phyloP scores from a whole-genome alignment of 2,113 vertebrate species.

The Engystomops pustulosus region DNA sequence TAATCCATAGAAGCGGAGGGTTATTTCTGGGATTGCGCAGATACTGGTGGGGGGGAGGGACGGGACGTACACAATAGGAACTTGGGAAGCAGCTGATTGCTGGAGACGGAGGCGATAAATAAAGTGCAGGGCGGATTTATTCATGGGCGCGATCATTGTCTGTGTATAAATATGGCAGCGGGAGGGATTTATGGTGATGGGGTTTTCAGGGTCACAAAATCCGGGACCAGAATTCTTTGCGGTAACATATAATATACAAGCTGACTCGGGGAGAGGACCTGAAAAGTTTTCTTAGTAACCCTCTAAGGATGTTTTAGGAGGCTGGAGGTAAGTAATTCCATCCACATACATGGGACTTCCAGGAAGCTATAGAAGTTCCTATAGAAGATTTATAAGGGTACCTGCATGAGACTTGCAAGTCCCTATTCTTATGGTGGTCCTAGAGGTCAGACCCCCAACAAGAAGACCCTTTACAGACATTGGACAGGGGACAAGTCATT shows the following conservation, averaged over 20 bases:
- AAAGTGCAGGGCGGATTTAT: neutral
- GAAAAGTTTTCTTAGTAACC: neutral
- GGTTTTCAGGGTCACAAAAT: neutral
- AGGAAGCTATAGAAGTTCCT: no score
- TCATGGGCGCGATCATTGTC: neutral
- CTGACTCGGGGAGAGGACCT: neutral
- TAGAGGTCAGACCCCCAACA: no score
- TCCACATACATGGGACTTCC: no score
- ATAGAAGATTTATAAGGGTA: no score
- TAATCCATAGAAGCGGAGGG: constrained; percentile 4
- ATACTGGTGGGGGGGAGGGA: neutral
- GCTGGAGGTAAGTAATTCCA: no score
- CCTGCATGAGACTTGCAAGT: no score
- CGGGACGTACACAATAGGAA: neutral
- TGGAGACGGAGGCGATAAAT: neutral
- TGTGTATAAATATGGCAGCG: neutral
- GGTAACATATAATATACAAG: neutral
- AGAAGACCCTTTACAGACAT: no score
- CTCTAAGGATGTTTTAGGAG: no score
- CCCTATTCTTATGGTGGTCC: no score
- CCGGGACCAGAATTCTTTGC: neutral
- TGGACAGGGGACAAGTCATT: no score
- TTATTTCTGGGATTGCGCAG: neutral
- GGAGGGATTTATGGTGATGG: neutral
- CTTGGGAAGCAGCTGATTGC: constrained; percentile 12